Evolutionary conservation across 2,797 vertebrate species (phyloP).

Genomic region (Pampus argenteus): DNA sequence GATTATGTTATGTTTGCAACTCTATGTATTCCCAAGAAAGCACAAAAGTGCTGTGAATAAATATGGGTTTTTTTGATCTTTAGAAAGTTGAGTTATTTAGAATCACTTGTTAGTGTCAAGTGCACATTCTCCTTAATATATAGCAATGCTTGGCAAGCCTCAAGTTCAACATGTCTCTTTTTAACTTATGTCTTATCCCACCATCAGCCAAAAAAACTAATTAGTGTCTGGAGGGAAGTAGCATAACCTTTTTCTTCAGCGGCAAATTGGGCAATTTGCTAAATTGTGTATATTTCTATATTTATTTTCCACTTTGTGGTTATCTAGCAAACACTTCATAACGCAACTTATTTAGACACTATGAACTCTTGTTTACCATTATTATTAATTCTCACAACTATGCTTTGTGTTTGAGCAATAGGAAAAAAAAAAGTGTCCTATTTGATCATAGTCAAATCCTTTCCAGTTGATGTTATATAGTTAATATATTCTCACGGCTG

Average conservation of each 20-base stretch:
- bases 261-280: neutral
- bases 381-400: neutral
- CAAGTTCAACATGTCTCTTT: neutral
- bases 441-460: neutral
- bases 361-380: constrained; percentile 8
- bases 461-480: neutral
- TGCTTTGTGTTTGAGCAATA: neutral
- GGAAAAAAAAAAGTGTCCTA: neutral
- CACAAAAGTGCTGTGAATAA: neutral
- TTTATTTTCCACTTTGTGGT: neutral
- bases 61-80: too few species aligned
- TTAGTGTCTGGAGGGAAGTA: neutral
- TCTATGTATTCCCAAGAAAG: neutral
- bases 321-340: neutral
- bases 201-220: constrained; percentile 1
- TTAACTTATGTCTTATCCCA: neutral
- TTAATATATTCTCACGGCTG: neutral
- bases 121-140: neutral
- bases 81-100: too few species aligned
- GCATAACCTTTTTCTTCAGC: neutral
- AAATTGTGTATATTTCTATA: constrained; percentile 1
- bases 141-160: neutral
- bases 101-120: neutral
- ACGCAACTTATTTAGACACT: constrained; percentile 1
- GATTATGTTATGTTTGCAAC: neutral